These are phyloP conservation scores for Platorchestia sp. DNA, from an alignment of 1,140 invertebrate species.

Conservation along the genomic window DNA sequence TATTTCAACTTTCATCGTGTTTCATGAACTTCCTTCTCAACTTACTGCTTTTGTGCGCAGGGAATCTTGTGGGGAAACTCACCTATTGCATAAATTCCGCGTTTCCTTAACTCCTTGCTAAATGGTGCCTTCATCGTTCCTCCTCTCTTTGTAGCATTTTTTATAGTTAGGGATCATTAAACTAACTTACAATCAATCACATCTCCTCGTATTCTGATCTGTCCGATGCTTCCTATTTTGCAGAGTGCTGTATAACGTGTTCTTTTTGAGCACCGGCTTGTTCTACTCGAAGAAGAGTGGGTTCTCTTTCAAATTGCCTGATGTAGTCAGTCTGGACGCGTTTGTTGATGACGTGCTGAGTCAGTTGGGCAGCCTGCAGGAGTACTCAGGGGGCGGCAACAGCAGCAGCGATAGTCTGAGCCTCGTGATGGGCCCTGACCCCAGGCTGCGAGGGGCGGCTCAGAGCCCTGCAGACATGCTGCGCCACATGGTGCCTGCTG, in stretches of 20 bases:
- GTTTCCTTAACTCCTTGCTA: no score
- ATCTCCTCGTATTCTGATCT: no score
- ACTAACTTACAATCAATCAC: no score
- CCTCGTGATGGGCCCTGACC: slow-evolving; percentile 32
- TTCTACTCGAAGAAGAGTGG: neutral
- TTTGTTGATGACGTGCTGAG: slow-evolving; percentile 56
- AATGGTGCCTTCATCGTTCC: no score
- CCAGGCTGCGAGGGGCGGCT: neutral
- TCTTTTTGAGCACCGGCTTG: neutral
- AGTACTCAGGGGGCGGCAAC: slow-evolving; percentile 17
- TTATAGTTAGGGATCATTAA: neutral
- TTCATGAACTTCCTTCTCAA: no score
- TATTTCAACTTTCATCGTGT: no score
- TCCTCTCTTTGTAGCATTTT: neutral
- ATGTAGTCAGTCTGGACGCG: slow-evolving; percentile 59
- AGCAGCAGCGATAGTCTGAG: slow-evolving; percentile 1
- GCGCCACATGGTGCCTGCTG: neutral
- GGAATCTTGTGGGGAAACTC: no score
- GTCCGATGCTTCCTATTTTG: neutral
- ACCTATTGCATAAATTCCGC: no score
- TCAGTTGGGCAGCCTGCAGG: slow-evolving; percentile 35
- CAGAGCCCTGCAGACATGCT: neutral
- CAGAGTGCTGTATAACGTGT: slow-evolving; percentile 28
- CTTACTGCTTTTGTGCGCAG: no score
- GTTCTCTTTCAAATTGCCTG: neutral